phyloP scores from a whole-genome alignment of 2,797 vertebrate genomes.

The Pyrrhura leucotis region DNA sequence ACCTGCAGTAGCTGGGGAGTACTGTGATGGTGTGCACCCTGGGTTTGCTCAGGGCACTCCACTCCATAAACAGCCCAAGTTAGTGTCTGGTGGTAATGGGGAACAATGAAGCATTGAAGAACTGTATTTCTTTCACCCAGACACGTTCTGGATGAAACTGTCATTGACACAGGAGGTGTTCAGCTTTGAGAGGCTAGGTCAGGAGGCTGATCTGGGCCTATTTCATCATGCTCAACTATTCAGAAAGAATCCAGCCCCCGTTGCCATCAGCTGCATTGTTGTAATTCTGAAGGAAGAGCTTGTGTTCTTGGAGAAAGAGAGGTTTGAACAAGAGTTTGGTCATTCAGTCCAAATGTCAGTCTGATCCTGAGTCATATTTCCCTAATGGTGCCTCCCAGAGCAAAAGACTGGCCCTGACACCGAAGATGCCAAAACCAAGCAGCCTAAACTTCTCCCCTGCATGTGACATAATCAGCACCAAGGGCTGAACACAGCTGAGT shows the following conservation, averaged over 20 bases:
- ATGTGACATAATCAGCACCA: background rate
- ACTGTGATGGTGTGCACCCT: background rate
- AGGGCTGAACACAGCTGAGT: background rate
- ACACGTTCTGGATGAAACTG: background rate
- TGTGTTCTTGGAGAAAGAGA: background rate
- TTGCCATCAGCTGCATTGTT: background rate
- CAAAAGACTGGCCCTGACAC: background rate
- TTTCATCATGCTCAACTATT: rapidly evolving
- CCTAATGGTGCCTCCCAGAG: background rate
- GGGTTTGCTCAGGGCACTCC: rapidly evolving
- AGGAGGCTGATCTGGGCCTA: background rate
- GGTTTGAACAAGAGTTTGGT: background rate
- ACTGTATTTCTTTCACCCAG: background rate
- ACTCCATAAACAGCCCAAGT: background rate
- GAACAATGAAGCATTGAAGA: background rate
- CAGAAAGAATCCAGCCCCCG: background rate
- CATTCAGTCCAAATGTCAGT: background rate
- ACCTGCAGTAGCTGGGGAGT: background rate
- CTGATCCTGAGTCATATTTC: background rate
- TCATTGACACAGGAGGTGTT: background rate
- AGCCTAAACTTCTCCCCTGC: background rate
- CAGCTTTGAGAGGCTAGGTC: background rate
- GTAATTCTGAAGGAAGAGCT: background rate
- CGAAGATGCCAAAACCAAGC: background rate
- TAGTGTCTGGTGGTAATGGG: background rate